Evolutionary conservation across 2,888 invertebrate genomes (phyloP).

Genomic region (Pocota personata): DNA sequence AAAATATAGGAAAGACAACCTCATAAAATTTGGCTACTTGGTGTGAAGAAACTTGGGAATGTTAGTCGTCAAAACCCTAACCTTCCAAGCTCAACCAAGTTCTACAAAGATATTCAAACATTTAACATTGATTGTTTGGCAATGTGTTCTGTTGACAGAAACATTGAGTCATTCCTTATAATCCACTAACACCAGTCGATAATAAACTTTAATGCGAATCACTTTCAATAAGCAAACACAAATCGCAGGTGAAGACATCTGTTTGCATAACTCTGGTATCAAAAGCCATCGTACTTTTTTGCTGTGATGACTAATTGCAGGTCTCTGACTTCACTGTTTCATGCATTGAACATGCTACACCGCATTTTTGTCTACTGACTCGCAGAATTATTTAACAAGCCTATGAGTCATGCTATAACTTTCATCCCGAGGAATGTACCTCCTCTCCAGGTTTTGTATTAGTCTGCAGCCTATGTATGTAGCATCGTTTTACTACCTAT

Average conservation of each 20-base stretch:
- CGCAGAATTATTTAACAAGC: slow-evolving; percentile 67
- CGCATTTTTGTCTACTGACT: slow-evolving; percentile 74
- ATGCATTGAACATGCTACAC: slow-evolving; percentile 50
- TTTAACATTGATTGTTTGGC: too few relatives aligned
- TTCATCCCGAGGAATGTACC: slow-evolving; percentile 63
- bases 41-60: too few relatives aligned
- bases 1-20: too few relatives aligned
- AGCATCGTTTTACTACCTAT: slow-evolving; percentile 3
- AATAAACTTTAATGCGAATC: not conserved
- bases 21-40: too few relatives aligned
- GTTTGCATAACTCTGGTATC: not conserved
- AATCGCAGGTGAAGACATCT: not conserved
- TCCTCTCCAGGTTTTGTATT: slow-evolving; percentile 22
- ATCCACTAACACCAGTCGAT: too few relatives aligned
- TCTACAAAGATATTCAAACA: too few relatives aligned
- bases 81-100: too few relatives aligned
- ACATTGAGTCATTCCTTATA: too few relatives aligned
- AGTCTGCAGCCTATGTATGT: slow-evolving; percentile 34
- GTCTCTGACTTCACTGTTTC: slow-evolving; percentile 21
- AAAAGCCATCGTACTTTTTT: slow-evolving; percentile 43
- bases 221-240: not conserved
- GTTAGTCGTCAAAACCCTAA: too few relatives aligned
- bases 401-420: slow-evolving; percentile 63
- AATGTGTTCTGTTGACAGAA: too few relatives aligned
- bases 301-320: slow-evolving; percentile 66